Base-by-base conservation (phyloP, 2,797 vertebrate genomes). In the Scyliorhinus canicula region DNA sequence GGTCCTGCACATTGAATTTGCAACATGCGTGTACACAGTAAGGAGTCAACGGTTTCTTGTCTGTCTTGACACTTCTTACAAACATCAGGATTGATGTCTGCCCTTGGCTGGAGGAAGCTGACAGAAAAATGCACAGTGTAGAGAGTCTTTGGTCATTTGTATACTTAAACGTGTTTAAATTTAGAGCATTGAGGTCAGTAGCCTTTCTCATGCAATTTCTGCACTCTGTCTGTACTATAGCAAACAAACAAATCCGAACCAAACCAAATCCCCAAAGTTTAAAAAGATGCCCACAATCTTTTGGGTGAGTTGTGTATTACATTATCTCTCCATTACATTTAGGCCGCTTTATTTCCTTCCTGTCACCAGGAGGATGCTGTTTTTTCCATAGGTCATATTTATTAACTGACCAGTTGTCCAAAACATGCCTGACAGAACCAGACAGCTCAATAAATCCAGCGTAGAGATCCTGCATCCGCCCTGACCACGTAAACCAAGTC, bases 71-170 rank as follows among this genome's bases (percentile, higher is more conserved):
- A 91, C 60, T 91, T 91, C 35, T 91, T 91, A 65, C 88, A 91
- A 91, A 91, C 88, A 91, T 91, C 88, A 91, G 57, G 88, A 91
- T 91, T 91, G 88, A 91, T 91, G 88, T 44, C 88, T 91, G 57
- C 88, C 88, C 57, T 91, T 65, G 60, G 88, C 88, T 63, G 88
- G 65, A 63, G 57, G 40, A 91, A 91, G 60, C 88, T 91, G 88
- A 91, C 88, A 65, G n/a, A 91, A 91, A 91, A 91, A 91, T 91
- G 88, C 88, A 91, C 35, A 91, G 55, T 90, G 86, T 40, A 60
- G 52, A 60, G 52, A 60, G 60, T 91, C 21, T 91, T 91, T 91
- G 57, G 57, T 63, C 57, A 63, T 63, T 91, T 91, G 88, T 91
- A 65, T 91, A 91, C 88, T 91, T 63, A 91, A 91, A 57, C 40